Evolutionary conservation across 2,888 invertebrate species (phyloP).

Genomic region (Mantis religiosa): DNA sequence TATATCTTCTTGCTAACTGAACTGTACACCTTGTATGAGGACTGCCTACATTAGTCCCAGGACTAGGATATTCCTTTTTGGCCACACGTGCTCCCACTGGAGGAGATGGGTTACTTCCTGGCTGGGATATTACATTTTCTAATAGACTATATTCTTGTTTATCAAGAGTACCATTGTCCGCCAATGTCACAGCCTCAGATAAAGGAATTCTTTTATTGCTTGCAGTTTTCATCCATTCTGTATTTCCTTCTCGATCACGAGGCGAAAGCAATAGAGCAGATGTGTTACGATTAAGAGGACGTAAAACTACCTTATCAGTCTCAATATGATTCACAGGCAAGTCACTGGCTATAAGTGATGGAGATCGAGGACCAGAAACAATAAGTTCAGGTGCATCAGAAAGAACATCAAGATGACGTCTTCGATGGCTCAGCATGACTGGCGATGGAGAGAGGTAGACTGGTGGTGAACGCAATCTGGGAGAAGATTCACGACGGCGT

Average conservation of each 20-base stretch:
- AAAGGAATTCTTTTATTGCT: not conserved
- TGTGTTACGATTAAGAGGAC: slow-evolving; percentile 38
- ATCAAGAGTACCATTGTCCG: not conserved
- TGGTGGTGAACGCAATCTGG: slow-evolving; percentile 12
- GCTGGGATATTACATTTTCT: not conserved
- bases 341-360: not conserved
- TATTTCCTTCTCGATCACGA: slow-evolving; percentile 22
- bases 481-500: slow-evolving; percentile 21
- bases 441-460: slow-evolving; percentile 17
- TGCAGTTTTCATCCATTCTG: slow-evolving; percentile 16
- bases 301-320: slow-evolving; percentile 42
- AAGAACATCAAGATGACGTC: slow-evolving; percentile 8
- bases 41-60: not conserved
- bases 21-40: slow-evolving; percentile 51
- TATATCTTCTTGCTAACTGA: slow-evolving; percentile 62
- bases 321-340: slow-evolving; percentile 9
- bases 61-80: slow-evolving; percentile 14
- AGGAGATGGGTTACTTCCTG: not conserved
- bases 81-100: not conserved
- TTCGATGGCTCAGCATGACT: slow-evolving; percentile 2
- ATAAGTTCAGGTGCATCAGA: slow-evolving; percentile 19
- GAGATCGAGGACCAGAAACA: slow-evolving; percentile 15
- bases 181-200: slow-evolving; percentile 7
- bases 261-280: slow-evolving; percentile 25
- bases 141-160: not conserved